phyloP scores from a whole-genome alignment of 2,113 vertebrate genomes.

The Scomber japonicus region DNA sequence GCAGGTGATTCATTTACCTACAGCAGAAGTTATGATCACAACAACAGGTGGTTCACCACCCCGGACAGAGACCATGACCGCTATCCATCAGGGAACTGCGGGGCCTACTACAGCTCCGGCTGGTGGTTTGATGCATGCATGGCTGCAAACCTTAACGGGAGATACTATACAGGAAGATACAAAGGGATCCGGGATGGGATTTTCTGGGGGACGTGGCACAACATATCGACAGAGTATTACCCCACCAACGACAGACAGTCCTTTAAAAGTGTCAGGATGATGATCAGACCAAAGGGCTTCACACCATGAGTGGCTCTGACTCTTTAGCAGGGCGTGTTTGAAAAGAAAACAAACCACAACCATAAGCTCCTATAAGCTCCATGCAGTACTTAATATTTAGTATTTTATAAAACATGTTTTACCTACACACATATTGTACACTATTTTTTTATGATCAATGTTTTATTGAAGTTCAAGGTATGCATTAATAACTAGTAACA shows the following conservation, averaged over 20 bases:
- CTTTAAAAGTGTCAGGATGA: constrained; percentile 92
- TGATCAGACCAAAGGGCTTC: constrained; percentile 93
- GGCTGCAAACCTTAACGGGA: constrained; percentile 96
- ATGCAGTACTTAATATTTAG: background rate
- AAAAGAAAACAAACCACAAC: constrained; percentile 10
- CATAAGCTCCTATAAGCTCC: background rate
- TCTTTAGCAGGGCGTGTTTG: background rate
- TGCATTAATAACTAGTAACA: no score
- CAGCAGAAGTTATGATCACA: constrained; percentile 89
- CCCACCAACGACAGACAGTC: constrained; percentile 87
- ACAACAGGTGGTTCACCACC: constrained; percentile 93
- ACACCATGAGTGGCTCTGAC: constrained; percentile 63
- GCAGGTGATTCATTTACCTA: constrained; percentile 89
- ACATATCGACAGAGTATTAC: constrained; percentile 80
- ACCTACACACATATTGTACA: no score
- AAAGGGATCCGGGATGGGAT: constrained; percentile 95
- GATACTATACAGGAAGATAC: constrained; percentile 92
- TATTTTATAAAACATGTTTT: background rate
- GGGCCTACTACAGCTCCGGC: constrained; percentile 93
- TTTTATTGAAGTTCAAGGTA: no score
- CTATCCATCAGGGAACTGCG: constrained; percentile 94
- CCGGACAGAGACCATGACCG: constrained; percentile 93
- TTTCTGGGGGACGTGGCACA: constrained; percentile 96
- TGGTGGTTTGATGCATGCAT: constrained; percentile 99
- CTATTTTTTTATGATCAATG: no score